Evolutionary conservation across 2,888 invertebrate genomes (phyloP), one percentile per base, ranked within the genome.

Genomic region (Ditylenchus weischeri): DNA sequence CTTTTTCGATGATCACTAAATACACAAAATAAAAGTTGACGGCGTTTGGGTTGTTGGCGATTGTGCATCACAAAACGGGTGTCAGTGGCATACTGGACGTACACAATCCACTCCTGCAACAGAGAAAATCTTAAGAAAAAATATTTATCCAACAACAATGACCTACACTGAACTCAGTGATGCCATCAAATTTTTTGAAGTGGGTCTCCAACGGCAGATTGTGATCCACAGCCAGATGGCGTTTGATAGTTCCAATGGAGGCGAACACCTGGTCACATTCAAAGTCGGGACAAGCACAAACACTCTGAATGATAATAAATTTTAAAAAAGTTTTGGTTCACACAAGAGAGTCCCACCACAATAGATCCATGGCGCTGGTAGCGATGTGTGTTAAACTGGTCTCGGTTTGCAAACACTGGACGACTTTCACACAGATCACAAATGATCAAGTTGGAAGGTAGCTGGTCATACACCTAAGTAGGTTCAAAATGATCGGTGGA

Each of bases 1-100:
- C 36, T 59, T 21, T n/a, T 59, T 15, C 59, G 59, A 38, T 59
- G 59, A n/a, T 59, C 59, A n/a, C 59, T 59, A 38, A 35, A 59
- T 15, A 38, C 59, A 59, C 59, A 59, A 21, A 59, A 59, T 29
- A 59, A n/a, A 21, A 59, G 36, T 23, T 59, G 59, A 10, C 59
- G 59, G 8, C 59, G 59, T 15, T 38, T 35, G 11, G 59, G 59
- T n/a, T 59, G 59, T 38, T 59, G 59, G 19, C 59, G 21, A 59
- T 59, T 59, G 10, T 59, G 59, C 59, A 59, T 59, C 21, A 59
- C 36, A 59, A 36, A 59, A 8, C 59, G 59, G 2, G 59, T 36
- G 21, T 36, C 59, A 35, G 59, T 59, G 13, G 23, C 10, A 21
- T 59, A 59, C 29, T 59, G 59, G 21, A 59, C 36, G 35, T 19